Percentiles rank a stretch among this genome's conserved stretches.
These are phyloP conservation scores for Seriola quinqueradiata DNA, from an alignment of 2,113 vertebrate genomes.

Conservation along the genomic window DNA sequence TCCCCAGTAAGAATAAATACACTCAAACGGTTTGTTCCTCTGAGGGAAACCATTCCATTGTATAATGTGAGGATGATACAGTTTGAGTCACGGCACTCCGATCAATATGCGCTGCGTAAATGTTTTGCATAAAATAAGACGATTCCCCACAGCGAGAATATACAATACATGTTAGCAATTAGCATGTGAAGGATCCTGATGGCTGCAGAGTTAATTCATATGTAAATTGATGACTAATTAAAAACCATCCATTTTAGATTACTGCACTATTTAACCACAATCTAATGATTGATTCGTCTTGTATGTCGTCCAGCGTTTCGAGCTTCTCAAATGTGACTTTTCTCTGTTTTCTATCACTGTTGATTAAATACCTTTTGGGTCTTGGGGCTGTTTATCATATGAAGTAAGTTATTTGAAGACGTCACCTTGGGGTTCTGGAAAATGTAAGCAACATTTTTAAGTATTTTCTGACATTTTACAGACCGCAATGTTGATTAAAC, in stretches of 20 bases:
- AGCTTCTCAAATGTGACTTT: background rate
- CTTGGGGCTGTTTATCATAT: too few species aligned
- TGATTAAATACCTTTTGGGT: background rate
- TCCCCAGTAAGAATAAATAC: slow-evolving; percentile 31
- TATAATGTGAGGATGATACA: background rate
- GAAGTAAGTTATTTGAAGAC: background rate
- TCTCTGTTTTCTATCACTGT: background rate
- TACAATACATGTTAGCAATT: background rate
- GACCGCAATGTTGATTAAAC: background rate
- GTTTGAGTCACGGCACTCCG: background rate
- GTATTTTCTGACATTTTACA: background rate
- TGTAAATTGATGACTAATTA: background rate
- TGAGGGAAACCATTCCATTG: slow-evolving; percentile 4
- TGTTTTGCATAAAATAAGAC: background rate
- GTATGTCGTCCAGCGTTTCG: background rate
- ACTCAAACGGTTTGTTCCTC: slow-evolving; percentile 14
- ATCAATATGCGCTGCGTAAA: background rate
- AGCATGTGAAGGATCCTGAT: slow-evolving; percentile 15
- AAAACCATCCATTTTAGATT: background rate
- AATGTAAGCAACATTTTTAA: background rate
- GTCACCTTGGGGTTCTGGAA: background rate
- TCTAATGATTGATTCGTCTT: background rate
- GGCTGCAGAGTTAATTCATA: background rate
- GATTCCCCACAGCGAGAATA: background rate
- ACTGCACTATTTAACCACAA: background rate